Evolutionary conservation across 2,888 invertebrate species (phyloP).

Genomic region (Tetheella fluctuosa): DNA sequence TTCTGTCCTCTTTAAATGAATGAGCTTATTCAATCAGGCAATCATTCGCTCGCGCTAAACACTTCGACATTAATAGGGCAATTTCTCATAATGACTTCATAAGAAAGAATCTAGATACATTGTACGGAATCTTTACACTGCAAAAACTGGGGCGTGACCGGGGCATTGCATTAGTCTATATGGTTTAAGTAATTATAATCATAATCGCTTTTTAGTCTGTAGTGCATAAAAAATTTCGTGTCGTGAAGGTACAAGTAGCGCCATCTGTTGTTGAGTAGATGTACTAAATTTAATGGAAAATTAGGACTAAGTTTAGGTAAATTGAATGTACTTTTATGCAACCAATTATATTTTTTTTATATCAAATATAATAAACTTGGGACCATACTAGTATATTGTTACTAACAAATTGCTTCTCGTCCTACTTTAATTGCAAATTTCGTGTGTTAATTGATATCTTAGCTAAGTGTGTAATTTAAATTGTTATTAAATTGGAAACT

Average conservation of each 20-base stretch:
- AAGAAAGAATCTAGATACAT: neutral
- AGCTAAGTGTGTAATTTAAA: too few species aligned
- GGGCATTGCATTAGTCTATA: neutral
- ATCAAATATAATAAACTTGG: too few species aligned
- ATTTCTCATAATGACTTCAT: constrained; percentile 6
- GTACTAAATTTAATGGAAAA: constrained; percentile 25
- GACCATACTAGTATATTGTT: too few species aligned
- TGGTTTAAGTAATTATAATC: neutral
- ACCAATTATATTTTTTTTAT: too few species aligned
- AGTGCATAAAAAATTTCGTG: neutral
- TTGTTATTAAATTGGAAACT: too few species aligned
- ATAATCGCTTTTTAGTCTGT: neutral
- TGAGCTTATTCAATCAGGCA: neutral
- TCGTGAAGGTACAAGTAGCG: constrained; percentile 33
- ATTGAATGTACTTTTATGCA: too few species aligned
- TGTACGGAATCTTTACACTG: neutral
- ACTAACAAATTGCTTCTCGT: too few species aligned
- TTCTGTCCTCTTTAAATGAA: neutral
- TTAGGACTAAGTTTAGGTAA: neutral
- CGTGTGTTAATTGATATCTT: too few species aligned
- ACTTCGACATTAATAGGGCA: constrained; percentile 8
- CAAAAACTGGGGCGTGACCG: neutral
- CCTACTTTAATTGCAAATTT: too few species aligned
- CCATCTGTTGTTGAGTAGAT: constrained; percentile 71
- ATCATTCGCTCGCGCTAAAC: neutral